Conservation (phyloP, 2,797 vertebrate genomes). For the Vespertilio murinus region DNA sequence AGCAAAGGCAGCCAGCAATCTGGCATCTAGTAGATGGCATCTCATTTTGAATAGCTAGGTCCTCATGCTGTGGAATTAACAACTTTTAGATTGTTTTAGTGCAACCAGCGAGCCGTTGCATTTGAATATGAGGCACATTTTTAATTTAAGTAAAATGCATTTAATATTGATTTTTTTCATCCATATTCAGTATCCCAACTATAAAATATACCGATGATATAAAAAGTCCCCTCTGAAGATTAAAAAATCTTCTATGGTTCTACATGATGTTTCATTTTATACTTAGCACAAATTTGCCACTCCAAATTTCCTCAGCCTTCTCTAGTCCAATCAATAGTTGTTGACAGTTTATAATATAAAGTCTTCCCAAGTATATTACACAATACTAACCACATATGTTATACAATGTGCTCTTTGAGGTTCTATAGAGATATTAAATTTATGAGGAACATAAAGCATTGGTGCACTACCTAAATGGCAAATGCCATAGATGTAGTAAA, state of each 20-base stretch:
- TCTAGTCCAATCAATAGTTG: constrained; percentile 44
- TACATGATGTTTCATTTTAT: constrained; percentile 50
- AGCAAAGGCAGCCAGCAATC: constrained; percentile 76
- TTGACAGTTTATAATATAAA: constrained; percentile 38
- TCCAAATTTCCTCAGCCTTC: constrained; percentile 33
- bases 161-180: constrained; percentile 71
- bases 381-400: neutral
- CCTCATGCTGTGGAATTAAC: constrained; percentile 77
- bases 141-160: constrained; percentile 77
- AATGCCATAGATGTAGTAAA: neutral
- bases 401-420: constrained; percentile 16
- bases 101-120: constrained; percentile 61
- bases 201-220: constrained; percentile 56
- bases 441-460: neutral
- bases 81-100: constrained; percentile 76
- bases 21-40: constrained; percentile 66
- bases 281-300: constrained; percentile 26
- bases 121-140: constrained; percentile 67
- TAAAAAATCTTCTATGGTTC: constrained; percentile 23
- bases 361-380: neutral
- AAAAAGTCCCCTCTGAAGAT: constrained; percentile 42
- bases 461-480: neutral
- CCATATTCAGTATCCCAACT: constrained; percentile 57
- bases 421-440: constrained; percentile 31
- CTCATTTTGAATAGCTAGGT: constrained; percentile 71